These are phyloP conservation scores for Anser brachyrhynchus DNA, from an alignment of 2,113 vertebrate species.

Conservation along the genomic window DNA sequence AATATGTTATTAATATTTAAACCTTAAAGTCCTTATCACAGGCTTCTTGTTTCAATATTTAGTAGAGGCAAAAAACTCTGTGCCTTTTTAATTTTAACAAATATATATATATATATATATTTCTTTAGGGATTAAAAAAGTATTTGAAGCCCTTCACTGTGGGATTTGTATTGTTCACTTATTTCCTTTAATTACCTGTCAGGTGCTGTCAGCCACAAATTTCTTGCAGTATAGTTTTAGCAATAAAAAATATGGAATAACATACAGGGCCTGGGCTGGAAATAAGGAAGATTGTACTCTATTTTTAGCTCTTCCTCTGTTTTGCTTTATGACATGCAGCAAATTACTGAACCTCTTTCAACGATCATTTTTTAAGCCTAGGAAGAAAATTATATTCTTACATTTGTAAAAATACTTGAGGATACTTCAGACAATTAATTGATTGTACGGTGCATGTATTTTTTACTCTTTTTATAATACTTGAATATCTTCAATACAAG, in stretches of 20 bases:
- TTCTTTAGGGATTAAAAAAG: background rate
- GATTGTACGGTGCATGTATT: fast-evolving
- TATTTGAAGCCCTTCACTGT: background rate
- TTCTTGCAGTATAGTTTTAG: conserved; percentile 5
- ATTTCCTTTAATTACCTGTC: conserved; percentile 41
- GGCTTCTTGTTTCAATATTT: background rate
- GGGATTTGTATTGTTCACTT: conserved; percentile 22
- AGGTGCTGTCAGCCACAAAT: background rate
- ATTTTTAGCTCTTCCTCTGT: background rate
- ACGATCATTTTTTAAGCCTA: background rate
- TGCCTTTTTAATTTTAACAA: conserved; percentile 1
- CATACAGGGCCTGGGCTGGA: background rate
- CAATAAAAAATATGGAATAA: background rate
- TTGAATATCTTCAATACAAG: background rate
- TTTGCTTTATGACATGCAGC: background rate
- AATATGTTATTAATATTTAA: background rate
- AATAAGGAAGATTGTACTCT: background rate
- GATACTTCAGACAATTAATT: background rate
- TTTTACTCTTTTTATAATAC: background rate
- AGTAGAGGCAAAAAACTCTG: background rate
- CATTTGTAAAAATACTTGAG: background rate
- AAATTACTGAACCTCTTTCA: background rate
- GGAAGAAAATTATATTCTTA: background rate
- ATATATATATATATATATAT: background rate
- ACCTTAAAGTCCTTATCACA: background rate